Conservation (phyloP, 2,797 vertebrate genomes). For the Microchirus variegatus region DNA sequence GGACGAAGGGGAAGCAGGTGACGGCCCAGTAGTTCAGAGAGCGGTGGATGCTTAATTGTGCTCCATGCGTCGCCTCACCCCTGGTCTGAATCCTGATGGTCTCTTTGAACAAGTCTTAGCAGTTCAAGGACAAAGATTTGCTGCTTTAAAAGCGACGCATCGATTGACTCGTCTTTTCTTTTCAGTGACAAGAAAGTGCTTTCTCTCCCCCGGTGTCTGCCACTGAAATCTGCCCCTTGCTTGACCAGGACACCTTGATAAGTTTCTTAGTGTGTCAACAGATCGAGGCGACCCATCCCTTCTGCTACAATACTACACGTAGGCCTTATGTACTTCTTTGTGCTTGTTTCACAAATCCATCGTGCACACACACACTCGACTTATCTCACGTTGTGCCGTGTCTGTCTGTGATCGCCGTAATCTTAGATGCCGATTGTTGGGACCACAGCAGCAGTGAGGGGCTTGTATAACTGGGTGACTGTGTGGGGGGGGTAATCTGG, state of each 20-base stretch:
- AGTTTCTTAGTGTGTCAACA: conserved; percentile 7
- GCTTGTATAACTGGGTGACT: conserved; percentile 54
- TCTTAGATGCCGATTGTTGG: conserved; percentile 51
- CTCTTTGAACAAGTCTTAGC: conserved; percentile 35
- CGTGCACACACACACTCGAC: background rate
- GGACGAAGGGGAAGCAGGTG: conserved; percentile 8
- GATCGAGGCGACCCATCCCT: conserved; percentile 3
- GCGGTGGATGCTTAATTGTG: conserved; percentile 12
- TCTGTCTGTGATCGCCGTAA: conserved; percentile 46
- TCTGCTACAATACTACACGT: conserved; percentile 14
- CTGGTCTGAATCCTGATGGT: conserved; percentile 22
- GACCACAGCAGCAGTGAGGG: conserved; percentile 67
- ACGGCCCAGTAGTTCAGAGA: conserved; percentile 21
- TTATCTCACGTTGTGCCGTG: conserved; percentile 37
- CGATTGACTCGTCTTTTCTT: conserved; percentile 19
- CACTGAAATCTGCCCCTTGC: conserved; percentile 26
- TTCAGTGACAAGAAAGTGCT: conserved; percentile 35
- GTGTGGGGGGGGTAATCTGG: conserved; percentile 39
- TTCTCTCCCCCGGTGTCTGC: conserved; percentile 14
- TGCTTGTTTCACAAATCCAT: conserved; percentile 14
- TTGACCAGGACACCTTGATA: conserved; percentile 34
- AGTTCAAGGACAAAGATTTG: conserved; percentile 9
- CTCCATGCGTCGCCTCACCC: conserved; percentile 18
- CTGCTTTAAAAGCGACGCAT: conserved; percentile 11
- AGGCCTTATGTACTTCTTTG: conserved; percentile 27